Evolutionary conservation across 1,140 invertebrate genomes (phyloP).

Genomic region (Pseudomyrmex concolor): DNA sequence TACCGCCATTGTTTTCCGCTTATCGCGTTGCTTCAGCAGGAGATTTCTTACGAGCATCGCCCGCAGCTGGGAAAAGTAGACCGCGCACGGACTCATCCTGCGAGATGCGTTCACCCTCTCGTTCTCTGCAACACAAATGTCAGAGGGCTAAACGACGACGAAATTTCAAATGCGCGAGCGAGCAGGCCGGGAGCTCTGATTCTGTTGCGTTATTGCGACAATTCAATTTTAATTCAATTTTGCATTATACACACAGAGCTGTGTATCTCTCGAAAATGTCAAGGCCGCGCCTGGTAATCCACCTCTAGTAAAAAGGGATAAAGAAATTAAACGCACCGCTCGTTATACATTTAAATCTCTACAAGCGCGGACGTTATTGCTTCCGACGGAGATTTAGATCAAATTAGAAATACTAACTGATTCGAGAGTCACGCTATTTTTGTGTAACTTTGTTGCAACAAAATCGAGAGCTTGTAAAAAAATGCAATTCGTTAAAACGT

Average conservation of each 20-base stretch:
- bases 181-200: background rate
- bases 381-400: too few species aligned
- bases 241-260: background rate
- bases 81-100: conserved; percentile 82
- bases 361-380: background rate
- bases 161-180: conserved; percentile 13
- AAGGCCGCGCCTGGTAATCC: too few species aligned
- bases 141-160: conserved; percentile 10
- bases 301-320: too few species aligned
- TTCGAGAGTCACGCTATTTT: background rate
- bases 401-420: background rate
- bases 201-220: conserved; percentile 14
- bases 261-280: too few species aligned
- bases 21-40: conserved; percentile 90
- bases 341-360: too few species aligned
- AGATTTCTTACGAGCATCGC: conserved; percentile 90
- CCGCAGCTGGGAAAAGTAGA: conserved; percentile 87
- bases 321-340: too few species aligned
- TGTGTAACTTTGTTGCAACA: background rate
- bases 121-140: conserved; percentile 78
- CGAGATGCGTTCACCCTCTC: conserved; percentile 70
- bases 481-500: background rate
- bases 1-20: conserved; percentile 89
- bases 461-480: conserved; percentile 20
- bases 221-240: background rate